A percentile compares a stretch with the other conserved stretches of the same genome.
phyloP scores from a whole-genome alignment of 2,797 vertebrate species.

The Miichthys miiuy region DNA sequence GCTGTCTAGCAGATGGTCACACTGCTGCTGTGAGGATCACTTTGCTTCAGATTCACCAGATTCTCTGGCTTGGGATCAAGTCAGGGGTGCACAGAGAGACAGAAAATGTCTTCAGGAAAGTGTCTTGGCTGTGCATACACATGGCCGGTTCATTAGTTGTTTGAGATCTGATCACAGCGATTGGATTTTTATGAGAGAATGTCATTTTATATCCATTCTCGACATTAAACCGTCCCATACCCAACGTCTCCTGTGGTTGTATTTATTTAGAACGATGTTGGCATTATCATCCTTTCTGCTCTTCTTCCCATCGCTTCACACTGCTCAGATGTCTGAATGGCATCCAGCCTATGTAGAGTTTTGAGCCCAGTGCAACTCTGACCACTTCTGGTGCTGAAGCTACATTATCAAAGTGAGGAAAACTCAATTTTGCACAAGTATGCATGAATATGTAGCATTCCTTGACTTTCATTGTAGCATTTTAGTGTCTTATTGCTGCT shows the following conservation, averaged over 20 bases:
- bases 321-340: slow-evolving; percentile 46
- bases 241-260: slow-evolving; percentile 19
- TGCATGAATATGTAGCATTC: neutral
- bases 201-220: neutral
- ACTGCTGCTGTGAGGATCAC: slow-evolving; percentile 83
- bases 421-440: neutral
- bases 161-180: slow-evolving; percentile 42
- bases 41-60: slow-evolving; percentile 82
- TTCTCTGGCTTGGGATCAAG: slow-evolving; percentile 82
- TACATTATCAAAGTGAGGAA: slow-evolving; percentile 15
- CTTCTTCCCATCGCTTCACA: slow-evolving; percentile 28
- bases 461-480: neutral
- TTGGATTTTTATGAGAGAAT: slow-evolving; percentile 46
- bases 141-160: slow-evolving; percentile 28
- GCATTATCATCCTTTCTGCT: slow-evolving; percentile 45
- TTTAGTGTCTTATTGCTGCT: slow-evolving; percentile 4
- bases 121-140: slow-evolving; percentile 22
- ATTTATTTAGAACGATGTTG: slow-evolving; percentile 58
- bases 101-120: slow-evolving; percentile 65
- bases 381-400: slow-evolving; percentile 41
- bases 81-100: slow-evolving; percentile 49
- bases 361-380: slow-evolving; percentile 42
- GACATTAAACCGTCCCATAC: slow-evolving; percentile 25
- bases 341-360: slow-evolving; percentile 26
- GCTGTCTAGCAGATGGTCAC: slow-evolving; percentile 87